Evolutionary conservation across 2,888 invertebrate species (phyloP).

Genomic region (Minunthozetes semirufus): DNA sequence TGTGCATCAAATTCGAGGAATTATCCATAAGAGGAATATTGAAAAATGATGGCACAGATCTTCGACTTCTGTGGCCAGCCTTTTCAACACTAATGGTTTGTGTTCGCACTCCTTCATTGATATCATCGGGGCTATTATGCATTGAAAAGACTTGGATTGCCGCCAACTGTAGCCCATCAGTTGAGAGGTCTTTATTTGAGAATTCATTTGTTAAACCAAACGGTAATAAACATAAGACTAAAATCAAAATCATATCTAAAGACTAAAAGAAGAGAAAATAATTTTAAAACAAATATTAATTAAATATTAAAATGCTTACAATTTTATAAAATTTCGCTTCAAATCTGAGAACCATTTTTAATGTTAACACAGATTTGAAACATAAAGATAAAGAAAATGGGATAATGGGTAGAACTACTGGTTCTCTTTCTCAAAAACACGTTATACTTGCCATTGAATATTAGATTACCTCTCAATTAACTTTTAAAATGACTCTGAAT

Average conservation of each 20-base stretch:
- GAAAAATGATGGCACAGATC: slow-evolving; percentile 27
- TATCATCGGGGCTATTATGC: neutral
- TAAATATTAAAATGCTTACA: neutral
- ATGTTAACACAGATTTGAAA: too few relatives aligned
- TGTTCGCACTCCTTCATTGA: neutral
- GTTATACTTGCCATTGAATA: too few relatives aligned
- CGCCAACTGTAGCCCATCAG: neutral
- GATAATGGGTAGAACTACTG: too few relatives aligned
- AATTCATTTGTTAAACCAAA: neutral
- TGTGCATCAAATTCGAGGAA: slow-evolving; percentile 34
- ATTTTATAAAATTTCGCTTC: neutral
- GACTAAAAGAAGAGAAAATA: neutral
- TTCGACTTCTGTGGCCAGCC: neutral
- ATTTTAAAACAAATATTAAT: neutral
- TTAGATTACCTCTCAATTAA: too few relatives aligned
- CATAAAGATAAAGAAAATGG: too few relatives aligned
- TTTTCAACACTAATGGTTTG: neutral
- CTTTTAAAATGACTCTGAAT: too few relatives aligned
- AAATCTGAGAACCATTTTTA: neutral
- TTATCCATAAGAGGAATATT: slow-evolving; percentile 22
- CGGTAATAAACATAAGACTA: slow-evolving; percentile 5
- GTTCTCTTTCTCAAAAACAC: too few relatives aligned
- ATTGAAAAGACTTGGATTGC: slow-evolving; percentile 5
- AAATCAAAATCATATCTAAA: slow-evolving; percentile 3
- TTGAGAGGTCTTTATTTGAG: slow-evolving; percentile 1